Conservation (phyloP, 2,888 invertebrate species). For the Xestia xanthographa region DNA sequence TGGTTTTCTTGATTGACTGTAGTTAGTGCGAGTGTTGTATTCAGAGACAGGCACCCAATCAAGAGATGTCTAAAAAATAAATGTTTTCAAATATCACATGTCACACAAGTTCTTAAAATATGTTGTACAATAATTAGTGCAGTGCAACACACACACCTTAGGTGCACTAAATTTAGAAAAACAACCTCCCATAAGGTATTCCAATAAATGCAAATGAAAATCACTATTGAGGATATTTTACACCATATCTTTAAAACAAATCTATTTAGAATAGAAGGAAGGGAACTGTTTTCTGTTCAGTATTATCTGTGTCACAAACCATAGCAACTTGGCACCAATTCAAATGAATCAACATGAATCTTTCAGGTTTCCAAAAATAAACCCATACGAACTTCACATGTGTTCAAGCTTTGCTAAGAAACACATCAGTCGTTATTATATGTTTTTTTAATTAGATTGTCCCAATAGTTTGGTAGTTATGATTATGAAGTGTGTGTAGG, state of each 20-base stretch:
- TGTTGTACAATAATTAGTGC: constrained; percentile 39
- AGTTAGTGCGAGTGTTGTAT: constrained; percentile 87
- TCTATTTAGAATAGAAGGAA: constrained; percentile 47
- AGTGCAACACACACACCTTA: constrained; percentile 81
- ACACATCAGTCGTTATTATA: constrained; percentile 68
- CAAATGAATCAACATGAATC: constrained; percentile 81
- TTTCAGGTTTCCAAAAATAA: constrained; percentile 85
- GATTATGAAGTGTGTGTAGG: neutral
- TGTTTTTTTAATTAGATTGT: constrained; percentile 12
- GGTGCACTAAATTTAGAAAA: constrained; percentile 86
- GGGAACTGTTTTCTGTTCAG: constrained; percentile 44
- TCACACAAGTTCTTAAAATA: constrained; percentile 50
- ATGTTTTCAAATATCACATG: constrained; percentile 49
- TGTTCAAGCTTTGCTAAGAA: constrained; percentile 77
- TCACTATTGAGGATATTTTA: constrained; percentile 40
- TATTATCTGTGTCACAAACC: constrained; percentile 66
- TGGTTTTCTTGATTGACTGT: constrained; percentile 87
- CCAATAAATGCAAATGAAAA: constrained; percentile 34
- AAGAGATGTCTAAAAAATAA: constrained; percentile 86
- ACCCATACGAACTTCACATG: constrained; percentile 71
- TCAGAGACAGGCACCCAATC: constrained; percentile 90
- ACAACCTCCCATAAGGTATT: constrained; percentile 86
- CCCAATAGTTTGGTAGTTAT: neutral
- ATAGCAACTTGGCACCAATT: constrained; percentile 81
- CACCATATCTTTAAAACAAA: constrained; percentile 36